Evolutionary conservation across 2,888 invertebrate species (phyloP).

Genomic region (Sericinus montela): DNA sequence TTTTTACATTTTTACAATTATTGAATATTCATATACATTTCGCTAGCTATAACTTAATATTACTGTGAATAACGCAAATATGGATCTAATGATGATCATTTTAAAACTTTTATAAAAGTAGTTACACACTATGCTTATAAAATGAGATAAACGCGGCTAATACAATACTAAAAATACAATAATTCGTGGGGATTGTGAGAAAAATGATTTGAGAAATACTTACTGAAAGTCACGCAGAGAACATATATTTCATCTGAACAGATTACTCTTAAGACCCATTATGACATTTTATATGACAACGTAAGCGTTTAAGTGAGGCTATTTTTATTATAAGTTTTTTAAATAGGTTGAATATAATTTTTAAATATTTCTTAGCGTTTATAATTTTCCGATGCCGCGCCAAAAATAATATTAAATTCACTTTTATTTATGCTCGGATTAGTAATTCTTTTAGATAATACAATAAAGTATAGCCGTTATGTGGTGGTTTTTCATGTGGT

Average conservation of each 20-base stretch:
- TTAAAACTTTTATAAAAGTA: too few species aligned
- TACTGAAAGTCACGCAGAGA: conserved; percentile 57
- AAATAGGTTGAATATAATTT: conserved; percentile 31
- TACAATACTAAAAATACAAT: conserved; percentile 36
- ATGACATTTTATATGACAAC: conserved; percentile 50
- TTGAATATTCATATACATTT: too few species aligned
- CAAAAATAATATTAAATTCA: too few species aligned
- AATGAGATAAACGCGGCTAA: conserved; percentile 26
- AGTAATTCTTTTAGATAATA: too few species aligned
- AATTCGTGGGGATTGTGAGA: conserved; percentile 30
- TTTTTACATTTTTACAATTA: too few species aligned
- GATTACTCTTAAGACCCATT: conserved; percentile 46
- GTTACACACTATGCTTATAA: too few species aligned
- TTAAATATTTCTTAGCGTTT: conserved; percentile 19
- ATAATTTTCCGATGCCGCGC: background rate
- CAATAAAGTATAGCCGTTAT: too few species aligned
- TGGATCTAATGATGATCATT: too few species aligned
- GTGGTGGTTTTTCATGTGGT: too few species aligned
- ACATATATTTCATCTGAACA: conserved; percentile 51
- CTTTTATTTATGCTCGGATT: too few species aligned
- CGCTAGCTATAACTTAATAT: too few species aligned
- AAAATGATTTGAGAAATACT: conserved; percentile 44
- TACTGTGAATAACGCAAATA: too few species aligned
- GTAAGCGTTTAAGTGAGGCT: conserved; percentile 23
- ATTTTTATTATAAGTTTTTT: conserved; percentile 25